Base-by-base conservation (phyloP, 2,888 invertebrate genomes). In the Aphidoletes aphidimyza region DNA sequence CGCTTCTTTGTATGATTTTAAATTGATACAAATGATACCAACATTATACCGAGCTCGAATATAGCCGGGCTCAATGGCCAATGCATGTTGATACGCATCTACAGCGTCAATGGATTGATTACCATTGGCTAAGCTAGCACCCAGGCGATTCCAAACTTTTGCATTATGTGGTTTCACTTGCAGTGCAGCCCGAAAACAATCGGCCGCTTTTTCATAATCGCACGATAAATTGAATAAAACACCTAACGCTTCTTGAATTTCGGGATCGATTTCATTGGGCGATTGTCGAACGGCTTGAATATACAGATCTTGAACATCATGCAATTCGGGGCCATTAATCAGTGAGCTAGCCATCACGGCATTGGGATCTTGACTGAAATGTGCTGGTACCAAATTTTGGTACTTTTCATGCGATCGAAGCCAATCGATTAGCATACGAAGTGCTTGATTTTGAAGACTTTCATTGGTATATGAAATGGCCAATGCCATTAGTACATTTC, bases 381-480 rank as follows among this genome's bases (percentile, higher is more conserved):
- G 92, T 85, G 91, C 89, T 37, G 92, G 91, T 39, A 94, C 91
- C 83, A 98, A 89, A 87, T 95, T 93, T 86, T 92, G 92, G 88
- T 98, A 98, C 89, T 95, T 95, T 0, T 95, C 94, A 90, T 97
- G 95, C 85, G 93, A 92, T 87, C 92, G 91, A 84, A 97, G 89
- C 96, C 96, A 96, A 86, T 93, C 93, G 87, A 94, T 92, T 81
- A 99, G 91, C 86, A 95, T 93, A 86, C 94, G 92, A 86, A 97
- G 95, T 2, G 99, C 98, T 90, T 95, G 95, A 87, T 94, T 95
- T 87, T 97, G 95, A 89, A 96, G 94, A 86, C 96, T 96, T 91
- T 99, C 99, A 90, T 99, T 99, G 8, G 99, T 98, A 88, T 97
- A 97, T 87, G 97, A 96, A 26, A 98, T 97, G 47, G 98, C 97